These are phyloP conservation scores for Lycodopsis pacificus DNA, from an alignment of 2,797 vertebrate genomes.

Conservation along the genomic window DNA sequence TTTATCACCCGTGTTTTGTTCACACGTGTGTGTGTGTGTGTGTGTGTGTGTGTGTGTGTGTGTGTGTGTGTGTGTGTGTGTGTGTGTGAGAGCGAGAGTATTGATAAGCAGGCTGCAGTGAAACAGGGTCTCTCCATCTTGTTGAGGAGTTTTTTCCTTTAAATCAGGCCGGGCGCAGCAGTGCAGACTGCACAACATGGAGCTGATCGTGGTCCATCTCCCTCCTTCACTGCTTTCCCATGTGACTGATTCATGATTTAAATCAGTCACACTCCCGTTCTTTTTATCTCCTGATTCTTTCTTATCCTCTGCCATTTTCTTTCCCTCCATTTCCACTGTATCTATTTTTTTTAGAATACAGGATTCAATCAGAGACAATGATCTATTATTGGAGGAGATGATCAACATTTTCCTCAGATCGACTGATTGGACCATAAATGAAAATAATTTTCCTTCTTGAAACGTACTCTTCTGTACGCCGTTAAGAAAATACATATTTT, in stretches of 20 bases:
- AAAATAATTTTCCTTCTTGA: not conserved
- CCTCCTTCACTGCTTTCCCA: not conserved
- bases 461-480: not conserved
- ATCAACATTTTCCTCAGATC: no score
- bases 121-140: slow-evolving; percentile 60
- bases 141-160: slow-evolving; percentile 21
- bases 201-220: slow-evolving; percentile 51
- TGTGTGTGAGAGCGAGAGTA: not conserved
- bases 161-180: slow-evolving; percentile 39
- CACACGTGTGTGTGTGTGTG: not conserved
- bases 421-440: not conserved
- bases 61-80: slow-evolving; percentile 2
- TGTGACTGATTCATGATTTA: not conserved
- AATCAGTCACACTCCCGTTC: not conserved
- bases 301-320: not conserved
- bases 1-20: not conserved
- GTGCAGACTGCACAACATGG: slow-evolving; percentile 61
- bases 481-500: not conserved
- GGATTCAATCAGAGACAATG: not conserved
- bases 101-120: slow-evolving; percentile 63
- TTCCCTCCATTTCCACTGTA: not conserved
- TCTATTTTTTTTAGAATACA: not conserved
- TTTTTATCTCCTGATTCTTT: not conserved
- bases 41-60: not conserved
- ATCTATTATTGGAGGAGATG: not conserved